These are phyloP conservation scores for Protaetia brevitarsis DNA, from an alignment of 1,140 invertebrate genomes.

Conservation along the genomic window DNA sequence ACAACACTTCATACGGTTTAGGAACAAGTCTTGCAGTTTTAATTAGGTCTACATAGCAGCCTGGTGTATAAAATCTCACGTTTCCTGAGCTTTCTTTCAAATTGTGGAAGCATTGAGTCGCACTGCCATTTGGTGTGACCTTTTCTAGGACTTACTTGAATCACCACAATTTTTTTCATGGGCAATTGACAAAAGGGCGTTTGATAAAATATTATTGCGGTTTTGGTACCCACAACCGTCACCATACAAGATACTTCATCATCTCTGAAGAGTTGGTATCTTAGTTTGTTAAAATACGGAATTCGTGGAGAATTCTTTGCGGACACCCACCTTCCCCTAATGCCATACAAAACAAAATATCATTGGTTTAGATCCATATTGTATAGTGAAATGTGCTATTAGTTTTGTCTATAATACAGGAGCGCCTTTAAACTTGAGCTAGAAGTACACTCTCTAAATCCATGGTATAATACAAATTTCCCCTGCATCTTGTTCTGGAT, in stretches of 20 bases:
- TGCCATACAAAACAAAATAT: conserved; percentile 42
- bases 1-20: too few relatives aligned
- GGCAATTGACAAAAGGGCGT: not conserved
- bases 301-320: conserved; percentile 2
- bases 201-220: too few relatives aligned
- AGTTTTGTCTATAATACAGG: conserved; percentile 45
- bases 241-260: not conserved
- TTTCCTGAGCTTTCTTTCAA: not conserved
- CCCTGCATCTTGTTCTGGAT: too few relatives aligned
- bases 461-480: too few relatives aligned
- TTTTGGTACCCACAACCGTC: too few relatives aligned
- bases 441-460: too few relatives aligned
- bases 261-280: not conserved
- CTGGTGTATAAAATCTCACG: not conserved
- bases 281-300: not conserved
- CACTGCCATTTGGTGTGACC: too few relatives aligned
- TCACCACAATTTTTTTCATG: not conserved
- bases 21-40: too few relatives aligned
- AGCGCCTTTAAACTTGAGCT: too few relatives aligned
- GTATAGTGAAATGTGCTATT: conserved; percentile 44
- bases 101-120: too few relatives aligned
- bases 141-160: not conserved
- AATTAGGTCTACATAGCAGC: too few relatives aligned
- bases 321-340: conserved; percentile 39
- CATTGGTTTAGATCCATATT: conserved; percentile 38